phyloP scores from a whole-genome alignment of 2,888 invertebrate genomes.

The Sisyra nigra region DNA sequence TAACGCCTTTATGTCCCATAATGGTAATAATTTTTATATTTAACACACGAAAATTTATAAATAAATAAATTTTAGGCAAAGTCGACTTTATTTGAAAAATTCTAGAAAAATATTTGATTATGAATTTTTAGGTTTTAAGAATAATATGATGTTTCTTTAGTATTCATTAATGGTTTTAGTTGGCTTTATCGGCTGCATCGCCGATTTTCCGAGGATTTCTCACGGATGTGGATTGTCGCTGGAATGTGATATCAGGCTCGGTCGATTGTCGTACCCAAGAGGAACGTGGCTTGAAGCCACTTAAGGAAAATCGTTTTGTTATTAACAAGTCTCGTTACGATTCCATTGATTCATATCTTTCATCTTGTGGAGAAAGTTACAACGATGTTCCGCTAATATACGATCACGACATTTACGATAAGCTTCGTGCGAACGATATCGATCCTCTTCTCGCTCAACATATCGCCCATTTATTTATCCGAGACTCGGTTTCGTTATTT shows the following conservation, averaged over 20 bases:
- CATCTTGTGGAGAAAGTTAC: conserved; percentile 75
- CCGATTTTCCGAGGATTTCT: conserved; percentile 88
- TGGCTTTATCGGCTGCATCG: conserved; percentile 93
- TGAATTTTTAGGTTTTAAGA: too few species aligned
- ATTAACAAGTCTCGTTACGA: conserved; percentile 94
- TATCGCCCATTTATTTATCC: conserved; percentile 93
- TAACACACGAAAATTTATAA: too few species aligned
- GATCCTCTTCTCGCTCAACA: conserved; percentile 89
- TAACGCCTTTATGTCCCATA: conserved; percentile 92
- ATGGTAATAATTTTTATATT: conserved; percentile 41
- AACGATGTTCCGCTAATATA: conserved; percentile 88
- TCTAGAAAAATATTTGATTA: too few species aligned
- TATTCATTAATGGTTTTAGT: conserved; percentile 29
- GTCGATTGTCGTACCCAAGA: conserved; percentile 91
- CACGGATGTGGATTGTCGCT: conserved; percentile 93
- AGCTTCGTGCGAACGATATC: conserved; percentile 73
- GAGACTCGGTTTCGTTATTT: conserved; percentile 91
- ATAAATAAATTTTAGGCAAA: too few species aligned
- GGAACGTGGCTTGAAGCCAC: conserved; percentile 67
- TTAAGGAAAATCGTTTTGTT: conserved; percentile 58
- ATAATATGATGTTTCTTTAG: too few species aligned
- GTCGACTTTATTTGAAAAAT: too few species aligned
- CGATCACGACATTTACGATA: conserved; percentile 66
- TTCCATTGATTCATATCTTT: conserved; percentile 93
- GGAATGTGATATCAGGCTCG: conserved; percentile 92